Evolutionary conservation across 1,140 invertebrate species (phyloP), one percentile per base, ranked within the genome.

Genomic region (Lepidurus packardi): DNA sequence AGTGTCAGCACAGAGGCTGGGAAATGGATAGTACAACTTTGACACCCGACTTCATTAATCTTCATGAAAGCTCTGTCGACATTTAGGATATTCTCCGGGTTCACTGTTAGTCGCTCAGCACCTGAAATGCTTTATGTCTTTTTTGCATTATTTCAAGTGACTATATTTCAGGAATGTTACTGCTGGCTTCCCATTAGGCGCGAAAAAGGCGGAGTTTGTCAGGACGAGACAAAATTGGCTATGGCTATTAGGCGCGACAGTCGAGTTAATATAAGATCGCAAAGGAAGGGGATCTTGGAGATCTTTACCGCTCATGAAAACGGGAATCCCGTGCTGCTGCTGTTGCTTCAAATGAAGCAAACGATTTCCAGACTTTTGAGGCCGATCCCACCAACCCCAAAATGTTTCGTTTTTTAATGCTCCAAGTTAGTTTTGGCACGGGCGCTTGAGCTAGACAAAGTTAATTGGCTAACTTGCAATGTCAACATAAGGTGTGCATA

Each of bases 391-490:
- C 53, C 53, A 65, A 65, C 21, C 13, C 53, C 21, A 65, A 65
- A 65, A 65, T 21, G 53, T 65, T 65, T 65, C 53, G 53, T 65
- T 65, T 21, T 65, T 21, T 65, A 7, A 65, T 65, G 53, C 9
- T n/a, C 16, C 16, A 21, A 65, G 16, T 65, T 65, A 65, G 6
- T 13, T 65, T 65, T 65, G 53, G 53, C 53, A 65, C 53, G 53
- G 53, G 16, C 1, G 6, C 16, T 21, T 65, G 16, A 65, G 16
- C 53, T 65, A 65, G 53, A 65, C 53, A 65, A 11, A 65, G 16
- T 65, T 65, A 65, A 65, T 65, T 65, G 53, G 53, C 53, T 65
- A 65, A 65, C 16, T 65, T 65, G 53, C 53, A 65, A 65, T 65
- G 53, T 65, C 53, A 65, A 65, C 53, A 65, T 65, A 65, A 65